phyloP scores from a whole-genome alignment of 1,140 invertebrate species.

The Metopolophium dirhodum region DNA sequence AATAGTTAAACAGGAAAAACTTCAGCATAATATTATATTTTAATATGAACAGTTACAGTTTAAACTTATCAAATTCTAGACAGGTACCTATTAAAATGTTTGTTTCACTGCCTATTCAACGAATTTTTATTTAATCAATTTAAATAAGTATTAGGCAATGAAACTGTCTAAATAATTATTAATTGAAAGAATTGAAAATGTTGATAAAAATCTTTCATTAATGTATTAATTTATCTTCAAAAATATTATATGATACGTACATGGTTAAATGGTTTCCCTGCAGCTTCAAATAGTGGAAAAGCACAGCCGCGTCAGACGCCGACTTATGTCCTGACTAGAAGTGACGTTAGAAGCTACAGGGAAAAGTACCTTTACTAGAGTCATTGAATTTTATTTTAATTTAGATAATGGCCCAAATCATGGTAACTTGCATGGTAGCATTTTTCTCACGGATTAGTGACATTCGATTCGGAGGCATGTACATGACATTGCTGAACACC shows the following conservation, averaged over 20 bases:
- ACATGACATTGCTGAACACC: constrained; percentile 99
- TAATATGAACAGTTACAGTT: not conserved
- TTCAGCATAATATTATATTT: not conserved
- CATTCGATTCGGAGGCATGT: constrained; percentile 94
- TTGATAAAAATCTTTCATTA: not conserved
- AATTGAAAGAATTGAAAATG: not conserved
- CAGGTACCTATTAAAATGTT: no score
- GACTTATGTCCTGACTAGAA: no score
- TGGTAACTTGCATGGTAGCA: not conserved
- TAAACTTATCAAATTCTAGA: no score
- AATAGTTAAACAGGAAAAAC: not conserved
- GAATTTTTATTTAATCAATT: not conserved
- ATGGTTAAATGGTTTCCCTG: no score
- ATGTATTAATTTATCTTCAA: not conserved
- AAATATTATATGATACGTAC: not conserved
- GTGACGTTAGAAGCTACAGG: no score
- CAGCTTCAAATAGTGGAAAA: no score
- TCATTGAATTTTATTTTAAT: not conserved
- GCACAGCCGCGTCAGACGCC: no score
- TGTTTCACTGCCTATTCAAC: no score
- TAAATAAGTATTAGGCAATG: not conserved
- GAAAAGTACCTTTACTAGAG: no score
- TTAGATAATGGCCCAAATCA: not conserved
- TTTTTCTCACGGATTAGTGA: constrained; percentile 87
- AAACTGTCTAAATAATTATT: not conserved